phyloP scores from a whole-genome alignment of 1,140 invertebrate species.

The Cecropterus lyciades region DNA sequence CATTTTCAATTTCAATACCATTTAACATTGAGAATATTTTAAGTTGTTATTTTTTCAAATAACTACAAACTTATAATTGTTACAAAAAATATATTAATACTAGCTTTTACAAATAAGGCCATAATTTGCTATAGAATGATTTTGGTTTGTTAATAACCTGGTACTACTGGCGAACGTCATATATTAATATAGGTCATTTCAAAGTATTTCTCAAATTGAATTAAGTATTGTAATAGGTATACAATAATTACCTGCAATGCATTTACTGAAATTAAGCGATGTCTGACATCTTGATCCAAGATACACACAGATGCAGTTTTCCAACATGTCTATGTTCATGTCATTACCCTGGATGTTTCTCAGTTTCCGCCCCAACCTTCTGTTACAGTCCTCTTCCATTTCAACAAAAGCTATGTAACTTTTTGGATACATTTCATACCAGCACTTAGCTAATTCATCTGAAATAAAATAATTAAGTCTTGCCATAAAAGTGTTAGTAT shows the following conservation, averaged over 20 bases:
- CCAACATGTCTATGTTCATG: constrained; percentile 47
- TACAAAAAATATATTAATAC: too few species aligned
- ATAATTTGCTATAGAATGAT: too few species aligned
- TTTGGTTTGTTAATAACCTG: too few species aligned
- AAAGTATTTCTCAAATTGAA: too few species aligned
- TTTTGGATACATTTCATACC: constrained; percentile 59
- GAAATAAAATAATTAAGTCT: constrained; percentile 42
- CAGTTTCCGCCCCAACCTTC: constrained; percentile 62
- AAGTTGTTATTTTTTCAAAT: too few species aligned
- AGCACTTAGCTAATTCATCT: constrained; percentile 56
- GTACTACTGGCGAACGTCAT: too few species aligned
- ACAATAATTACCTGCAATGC: constrained; percentile 65
- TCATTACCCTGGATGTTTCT: constrained; percentile 47
- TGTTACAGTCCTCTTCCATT: constrained; percentile 50
- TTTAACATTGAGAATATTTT: too few species aligned
- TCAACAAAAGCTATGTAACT: constrained; percentile 61
- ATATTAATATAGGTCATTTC: too few species aligned
- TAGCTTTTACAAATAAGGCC: too few species aligned
- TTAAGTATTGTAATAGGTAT: too few species aligned
- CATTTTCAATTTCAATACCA: background rate
- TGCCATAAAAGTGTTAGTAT: too few species aligned
- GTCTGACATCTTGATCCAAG: constrained; percentile 82
- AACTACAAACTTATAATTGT: too few species aligned
- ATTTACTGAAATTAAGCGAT: constrained; percentile 84
- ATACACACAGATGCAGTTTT: constrained; percentile 77